Conservation (phyloP, 2,888 invertebrate genomes). For the Drosophila buzzatii region DNA sequence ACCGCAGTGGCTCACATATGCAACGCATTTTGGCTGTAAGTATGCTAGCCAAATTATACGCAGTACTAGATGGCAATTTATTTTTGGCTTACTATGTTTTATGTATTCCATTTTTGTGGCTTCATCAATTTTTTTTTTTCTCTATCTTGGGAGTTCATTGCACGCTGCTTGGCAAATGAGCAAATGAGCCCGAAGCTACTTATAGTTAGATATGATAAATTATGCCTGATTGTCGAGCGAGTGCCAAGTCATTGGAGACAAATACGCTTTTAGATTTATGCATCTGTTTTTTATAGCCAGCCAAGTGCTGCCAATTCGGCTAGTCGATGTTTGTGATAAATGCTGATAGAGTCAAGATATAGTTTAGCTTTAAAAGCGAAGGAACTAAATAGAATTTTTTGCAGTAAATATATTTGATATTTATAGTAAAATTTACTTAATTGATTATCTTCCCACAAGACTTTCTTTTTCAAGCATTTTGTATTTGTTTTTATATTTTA, state of each 20-base stretch:
- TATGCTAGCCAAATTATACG: conserved; percentile 12
- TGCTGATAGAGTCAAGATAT: neutral
- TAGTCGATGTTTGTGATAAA: conserved; percentile 9
- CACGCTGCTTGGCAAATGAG: conserved; percentile 54
- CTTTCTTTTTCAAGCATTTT: too few relatives aligned
- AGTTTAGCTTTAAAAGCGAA: neutral
- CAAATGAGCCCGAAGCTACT: conserved; percentile 66
- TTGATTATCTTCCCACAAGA: too few relatives aligned
- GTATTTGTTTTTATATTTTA: too few relatives aligned
- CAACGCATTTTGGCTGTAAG: conserved; percentile 38
- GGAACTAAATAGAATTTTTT: neutral
- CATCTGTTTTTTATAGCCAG: conserved; percentile 40
- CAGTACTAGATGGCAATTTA: conserved; percentile 34
- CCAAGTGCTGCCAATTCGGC: conserved; percentile 33
- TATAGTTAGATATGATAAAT: conserved; percentile 66
- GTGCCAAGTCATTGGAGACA: conserved; percentile 61
- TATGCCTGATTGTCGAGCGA: conserved; percentile 54
- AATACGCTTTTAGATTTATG: conserved; percentile 70
- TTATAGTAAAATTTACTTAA: too few relatives aligned
- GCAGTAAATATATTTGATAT: too few relatives aligned
- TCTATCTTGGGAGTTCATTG: conserved; percentile 58
- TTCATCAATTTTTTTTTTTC: neutral
- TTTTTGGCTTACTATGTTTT: conserved; percentile 35
- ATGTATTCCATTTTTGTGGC: conserved; percentile 16
- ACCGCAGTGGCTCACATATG: conserved; percentile 61